Conservation (phyloP, 2,888 invertebrate genomes). For the Ellobium chinense region DNA sequence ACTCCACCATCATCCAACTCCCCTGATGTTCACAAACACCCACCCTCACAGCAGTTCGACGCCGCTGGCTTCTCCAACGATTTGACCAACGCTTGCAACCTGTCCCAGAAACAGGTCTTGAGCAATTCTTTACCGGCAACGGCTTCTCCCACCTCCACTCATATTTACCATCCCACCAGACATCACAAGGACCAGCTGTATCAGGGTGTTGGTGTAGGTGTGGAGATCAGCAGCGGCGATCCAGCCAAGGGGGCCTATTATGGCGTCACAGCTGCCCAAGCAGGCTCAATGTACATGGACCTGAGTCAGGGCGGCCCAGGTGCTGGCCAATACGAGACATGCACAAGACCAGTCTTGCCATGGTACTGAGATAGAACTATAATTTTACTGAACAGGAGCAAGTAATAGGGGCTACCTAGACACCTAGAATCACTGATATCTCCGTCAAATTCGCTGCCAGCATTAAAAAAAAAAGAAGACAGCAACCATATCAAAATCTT, state of each 20-base stretch:
- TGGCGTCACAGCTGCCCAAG: constrained; percentile 40
- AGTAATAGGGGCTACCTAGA: no score
- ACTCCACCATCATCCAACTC: constrained; percentile 98
- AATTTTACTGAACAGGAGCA: no score
- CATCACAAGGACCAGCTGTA: constrained; percentile 35
- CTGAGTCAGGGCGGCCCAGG: constrained; percentile 23
- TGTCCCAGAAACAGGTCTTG: constrained; percentile 21
- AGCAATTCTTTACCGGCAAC: constrained; percentile 9
- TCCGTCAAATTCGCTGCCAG: no score
- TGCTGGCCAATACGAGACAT: constrained; percentile 50
- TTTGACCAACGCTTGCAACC: background rate
- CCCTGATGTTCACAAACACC: constrained; percentile 87
- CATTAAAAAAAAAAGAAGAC: no score
- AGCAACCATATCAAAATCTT: no score
- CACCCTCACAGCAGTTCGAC: constrained; percentile 45
- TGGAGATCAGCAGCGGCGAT: constrained; percentile 9
- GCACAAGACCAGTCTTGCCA: constrained; percentile 51
- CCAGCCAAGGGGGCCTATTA: constrained; percentile 50
- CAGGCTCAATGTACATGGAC: constrained; percentile 39
- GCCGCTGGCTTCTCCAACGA: constrained; percentile 27
- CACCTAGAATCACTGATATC: no score
- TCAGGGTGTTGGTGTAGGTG: constrained; percentile 38
- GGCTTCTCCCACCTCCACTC: background rate
- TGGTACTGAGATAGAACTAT: constrained; percentile 48
- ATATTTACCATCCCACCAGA: constrained; percentile 14